A percentile compares a stretch with the other conserved stretches of the same genome.
Evolutionary conservation across 2,888 invertebrate species (phyloP).

Genomic region (Venusia cambrica): DNA sequence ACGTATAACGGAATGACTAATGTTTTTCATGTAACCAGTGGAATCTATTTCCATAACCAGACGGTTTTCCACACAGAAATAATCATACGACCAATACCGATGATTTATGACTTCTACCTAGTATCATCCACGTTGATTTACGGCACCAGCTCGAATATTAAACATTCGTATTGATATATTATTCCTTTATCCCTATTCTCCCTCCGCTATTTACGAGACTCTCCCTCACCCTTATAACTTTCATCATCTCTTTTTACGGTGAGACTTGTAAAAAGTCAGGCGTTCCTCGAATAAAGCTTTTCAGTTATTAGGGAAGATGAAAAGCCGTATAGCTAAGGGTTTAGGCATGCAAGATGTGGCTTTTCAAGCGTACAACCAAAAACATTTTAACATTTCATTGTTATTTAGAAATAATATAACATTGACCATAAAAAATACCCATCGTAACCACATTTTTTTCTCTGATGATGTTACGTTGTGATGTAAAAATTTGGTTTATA

Average conservation of each 20-base stretch:
- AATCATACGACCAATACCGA: conserved; percentile 44
- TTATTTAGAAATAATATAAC: too few relatives aligned
- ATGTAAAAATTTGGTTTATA: too few relatives aligned
- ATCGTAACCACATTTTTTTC: too few relatives aligned
- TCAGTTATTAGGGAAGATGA: conserved; percentile 51
- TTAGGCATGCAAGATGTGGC: too few relatives aligned
- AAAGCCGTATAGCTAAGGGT: too few relatives aligned
- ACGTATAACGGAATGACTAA: too few relatives aligned
- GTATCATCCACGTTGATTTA: conserved; percentile 77
- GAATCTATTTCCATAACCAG: not conserved
- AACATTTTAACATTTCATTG: too few relatives aligned
- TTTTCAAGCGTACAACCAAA: too few relatives aligned
- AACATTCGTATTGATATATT: conserved; percentile 81
- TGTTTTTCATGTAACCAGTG: too few relatives aligned
- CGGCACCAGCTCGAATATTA: conserved; percentile 75
- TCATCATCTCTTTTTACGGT: conserved; percentile 69
- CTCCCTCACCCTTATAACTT: conserved; percentile 76
- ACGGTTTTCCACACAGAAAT: conserved; percentile 33
- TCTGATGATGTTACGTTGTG: too few relatives aligned
- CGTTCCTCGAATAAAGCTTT: conserved; percentile 54
- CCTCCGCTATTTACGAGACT: conserved; percentile 75
- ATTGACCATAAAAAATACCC: too few relatives aligned
- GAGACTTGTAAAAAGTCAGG: conserved; percentile 67
- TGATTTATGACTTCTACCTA: conserved; percentile 72
- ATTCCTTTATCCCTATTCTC: conserved; percentile 78